Percentiles rank a stretch among this genome's conserved stretches.
Conservation (phyloP, 2,888 invertebrate genomes). For the Chouioia cunea region DNA sequence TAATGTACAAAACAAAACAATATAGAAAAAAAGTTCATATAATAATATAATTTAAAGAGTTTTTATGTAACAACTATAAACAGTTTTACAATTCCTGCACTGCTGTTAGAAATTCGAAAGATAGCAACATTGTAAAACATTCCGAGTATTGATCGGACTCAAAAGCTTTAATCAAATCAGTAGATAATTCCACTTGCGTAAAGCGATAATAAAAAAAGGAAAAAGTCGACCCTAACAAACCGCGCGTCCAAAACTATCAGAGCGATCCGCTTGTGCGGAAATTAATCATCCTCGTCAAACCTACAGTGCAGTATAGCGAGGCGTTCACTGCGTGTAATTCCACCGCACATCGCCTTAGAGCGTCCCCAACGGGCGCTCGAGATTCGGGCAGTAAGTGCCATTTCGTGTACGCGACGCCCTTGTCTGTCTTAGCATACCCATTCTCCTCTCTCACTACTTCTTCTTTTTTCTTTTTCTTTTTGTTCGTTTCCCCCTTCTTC, state of each 20-base stretch:
- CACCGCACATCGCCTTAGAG: slow-evolving; percentile 33
- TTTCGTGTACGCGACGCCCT: slow-evolving; percentile 63
- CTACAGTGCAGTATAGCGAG: slow-evolving; percentile 4
- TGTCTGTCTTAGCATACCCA: slow-evolving; percentile 1
- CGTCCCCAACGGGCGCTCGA: slow-evolving; percentile 6
- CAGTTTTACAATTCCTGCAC: no score
- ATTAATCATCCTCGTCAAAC: slow-evolving; percentile 2
- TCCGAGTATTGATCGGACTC: no score
- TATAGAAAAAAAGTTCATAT: no score
- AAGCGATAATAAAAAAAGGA: no score
- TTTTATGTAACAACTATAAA: no score
- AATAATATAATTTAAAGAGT: no score
- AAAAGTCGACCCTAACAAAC: not conserved
- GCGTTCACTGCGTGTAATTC: slow-evolving; percentile 38
- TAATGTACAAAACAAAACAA: no score
- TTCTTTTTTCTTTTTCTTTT: slow-evolving; percentile 3
- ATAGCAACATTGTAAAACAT: no score
- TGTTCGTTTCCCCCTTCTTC: slow-evolving; percentile 1
- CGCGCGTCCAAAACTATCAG: slow-evolving; percentile 11
- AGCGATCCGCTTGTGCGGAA: not conserved
- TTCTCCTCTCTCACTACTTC: slow-evolving; percentile 7
- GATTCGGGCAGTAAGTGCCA: slow-evolving; percentile 62
- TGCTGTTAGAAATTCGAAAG: no score
- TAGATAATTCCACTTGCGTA: no score
- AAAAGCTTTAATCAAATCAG: no score